A percentile compares a stretch with the other conserved stretches of the same genome.
Evolutionary conservation across 2,113 vertebrate species (phyloP).

Genomic region (Ictalurus furcatus): DNA sequence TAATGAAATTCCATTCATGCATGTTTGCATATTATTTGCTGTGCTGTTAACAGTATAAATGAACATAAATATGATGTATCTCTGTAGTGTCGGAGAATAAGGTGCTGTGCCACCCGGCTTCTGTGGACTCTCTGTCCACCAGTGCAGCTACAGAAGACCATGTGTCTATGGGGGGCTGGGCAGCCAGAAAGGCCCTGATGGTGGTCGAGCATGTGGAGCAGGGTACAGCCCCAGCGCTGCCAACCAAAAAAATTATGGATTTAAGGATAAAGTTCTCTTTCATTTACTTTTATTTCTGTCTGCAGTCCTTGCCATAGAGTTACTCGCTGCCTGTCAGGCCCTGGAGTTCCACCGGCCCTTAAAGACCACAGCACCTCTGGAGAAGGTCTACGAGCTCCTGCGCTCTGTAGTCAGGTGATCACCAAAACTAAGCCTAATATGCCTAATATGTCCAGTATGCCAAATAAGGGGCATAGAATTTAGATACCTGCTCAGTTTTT

Average conservation of each 20-base stretch:
- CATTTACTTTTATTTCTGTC: neutral
- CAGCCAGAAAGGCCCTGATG: conserved; percentile 91
- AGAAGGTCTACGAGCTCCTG: conserved; percentile 97
- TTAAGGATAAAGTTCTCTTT: neutral
- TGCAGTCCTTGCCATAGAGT: conserved; percentile 91
- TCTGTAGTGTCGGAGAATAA: conserved; percentile 94
- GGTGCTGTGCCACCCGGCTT: conserved; percentile 92
- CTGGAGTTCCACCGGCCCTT: conserved; percentile 97
- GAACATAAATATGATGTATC: too few species aligned
- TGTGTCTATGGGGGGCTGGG: conserved; percentile 98
- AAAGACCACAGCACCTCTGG: conserved; percentile 91
- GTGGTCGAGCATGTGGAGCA: conserved; percentile 95
- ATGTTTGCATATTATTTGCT: neutral
- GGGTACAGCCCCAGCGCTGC: conserved; percentile 71
- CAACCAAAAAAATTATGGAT: neutral
- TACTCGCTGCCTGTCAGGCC: conserved; percentile 93
- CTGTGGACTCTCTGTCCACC: conserved; percentile 96
- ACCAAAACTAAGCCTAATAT: neutral
- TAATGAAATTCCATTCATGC: neutral
- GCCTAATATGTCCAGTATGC: neutral
- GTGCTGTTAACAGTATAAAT: too few species aligned
- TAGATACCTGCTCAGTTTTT: neutral
- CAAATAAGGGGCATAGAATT: neutral
- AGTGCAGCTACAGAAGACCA: conserved; percentile 96
- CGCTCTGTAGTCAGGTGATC: conserved; percentile 88